Base-by-base conservation (phyloP, 2,113 vertebrate genomes). In the Mystacornis crossleyi region DNA sequence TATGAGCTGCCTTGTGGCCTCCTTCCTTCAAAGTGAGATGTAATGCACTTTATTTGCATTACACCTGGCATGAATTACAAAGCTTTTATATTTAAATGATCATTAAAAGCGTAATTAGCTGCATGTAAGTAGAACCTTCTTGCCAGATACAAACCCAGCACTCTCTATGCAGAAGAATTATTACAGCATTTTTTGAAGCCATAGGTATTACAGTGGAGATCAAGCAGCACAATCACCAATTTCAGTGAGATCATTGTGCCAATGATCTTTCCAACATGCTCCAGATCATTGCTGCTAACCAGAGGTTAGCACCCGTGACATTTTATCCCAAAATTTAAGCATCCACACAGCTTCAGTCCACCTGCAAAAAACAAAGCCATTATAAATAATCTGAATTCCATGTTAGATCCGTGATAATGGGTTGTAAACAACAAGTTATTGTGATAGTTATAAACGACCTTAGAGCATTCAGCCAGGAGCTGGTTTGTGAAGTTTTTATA, bases 291-390 rank as follows among this genome's bases (percentile, higher is more conserved):
- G 97, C 97, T 45, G 98, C 97, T 74, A 97, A 96, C 92, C 91
- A 98, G 58, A 43, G 95, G 98, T 61, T 84, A 42, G 47, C 97
- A 98, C 29, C 96, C 97, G 8, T 83, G 9, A 97, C 67, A 69
- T 98, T 98, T 95, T 97, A 97, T 73, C 69, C 47, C 72, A 75
- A 90, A 18, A 69, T 81, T 14, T 88, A 94, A 38, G 31, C 85
- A 65, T 91, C 86, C 47, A 93, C 73, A 83, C 96, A 98, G 83
- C 98, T 98, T 86, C 97, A 98, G 87, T 93, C 96, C 90, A 98
- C 97, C 87, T 98, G 98, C 82, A 97, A 97, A 97, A 95, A 98
- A n/a, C 62, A 82, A 67, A 84, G 8, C 14, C 2, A 20, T 50
- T 3, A 65, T 9, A 66, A 60, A 54, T 43, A 62, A 79, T n/a